Conservation (phyloP, 2,888 invertebrate species). For the Sycophila texana region DNA sequence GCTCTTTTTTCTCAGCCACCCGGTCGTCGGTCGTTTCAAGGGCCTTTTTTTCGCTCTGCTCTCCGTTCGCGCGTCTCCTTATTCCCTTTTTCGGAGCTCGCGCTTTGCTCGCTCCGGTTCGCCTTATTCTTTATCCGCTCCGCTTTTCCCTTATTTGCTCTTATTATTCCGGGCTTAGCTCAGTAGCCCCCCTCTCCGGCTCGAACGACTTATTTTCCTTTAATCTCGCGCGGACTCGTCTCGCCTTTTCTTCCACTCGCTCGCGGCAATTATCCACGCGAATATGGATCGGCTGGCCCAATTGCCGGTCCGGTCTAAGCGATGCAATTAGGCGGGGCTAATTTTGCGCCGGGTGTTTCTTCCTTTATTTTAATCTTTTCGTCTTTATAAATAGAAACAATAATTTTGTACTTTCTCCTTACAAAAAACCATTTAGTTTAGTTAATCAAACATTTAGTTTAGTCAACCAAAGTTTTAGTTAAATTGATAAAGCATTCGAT, state of each 20-base stretch:
- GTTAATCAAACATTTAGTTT: no score
- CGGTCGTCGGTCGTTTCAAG: no score
- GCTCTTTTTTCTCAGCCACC: background rate
- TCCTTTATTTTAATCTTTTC: no score
- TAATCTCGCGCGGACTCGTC: background rate
- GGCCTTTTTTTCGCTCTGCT: background rate
- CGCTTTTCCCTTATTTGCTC: conserved; percentile 8
- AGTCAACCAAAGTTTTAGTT: no score
- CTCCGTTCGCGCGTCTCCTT: background rate
- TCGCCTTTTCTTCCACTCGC: background rate
- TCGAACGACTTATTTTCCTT: no score
- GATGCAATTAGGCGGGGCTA: no score
- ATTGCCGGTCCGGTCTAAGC: background rate
- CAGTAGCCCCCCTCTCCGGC: background rate
- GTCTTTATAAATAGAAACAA: no score
- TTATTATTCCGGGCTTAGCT: background rate
- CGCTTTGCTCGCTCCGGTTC: background rate
- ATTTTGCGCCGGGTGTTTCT: no score
- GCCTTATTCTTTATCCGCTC: conserved; percentile 5
- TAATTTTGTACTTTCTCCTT: no score
- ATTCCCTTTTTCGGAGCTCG: conserved; percentile 4
- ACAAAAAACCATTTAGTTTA: no score
- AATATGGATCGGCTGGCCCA: background rate
- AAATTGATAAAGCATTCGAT: no score
- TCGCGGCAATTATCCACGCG: background rate